Evolutionary conservation across 2,888 invertebrate species (phyloP).

Genomic region (Noctua fimbriata): DNA sequence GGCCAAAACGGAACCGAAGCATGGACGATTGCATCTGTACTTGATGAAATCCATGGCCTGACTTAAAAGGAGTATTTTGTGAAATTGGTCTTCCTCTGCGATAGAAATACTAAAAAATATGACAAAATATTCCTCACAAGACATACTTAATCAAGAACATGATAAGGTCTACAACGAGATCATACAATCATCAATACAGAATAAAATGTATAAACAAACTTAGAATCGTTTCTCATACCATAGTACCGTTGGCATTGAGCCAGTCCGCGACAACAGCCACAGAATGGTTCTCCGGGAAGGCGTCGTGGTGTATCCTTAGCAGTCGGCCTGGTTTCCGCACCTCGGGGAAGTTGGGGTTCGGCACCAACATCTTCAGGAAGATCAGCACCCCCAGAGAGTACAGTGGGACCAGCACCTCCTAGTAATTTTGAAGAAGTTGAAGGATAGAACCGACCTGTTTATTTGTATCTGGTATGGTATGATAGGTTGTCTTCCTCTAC

Average conservation of each 20-base stretch:
- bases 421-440: slow-evolving; percentile 61
- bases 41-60: neutral
- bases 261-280: slow-evolving; percentile 92
- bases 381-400: slow-evolving; percentile 94
- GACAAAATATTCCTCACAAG: neutral
- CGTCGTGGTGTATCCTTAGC: slow-evolving; percentile 90
- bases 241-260: slow-evolving; percentile 87
- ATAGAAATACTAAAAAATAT: neutral
- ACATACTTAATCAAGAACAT: no score
- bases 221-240: slow-evolving; percentile 71
- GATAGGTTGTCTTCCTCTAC: no score
- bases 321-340: slow-evolving; percentile 91
- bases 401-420: slow-evolving; percentile 95
- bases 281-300: slow-evolving; percentile 89
- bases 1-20: neutral
- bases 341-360: slow-evolving; percentile 94
- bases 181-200: no score
- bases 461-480: no score
- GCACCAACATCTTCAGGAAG: slow-evolving; percentile 93
- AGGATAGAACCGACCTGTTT: neutral
- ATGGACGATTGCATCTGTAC: neutral
- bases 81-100: neutral
- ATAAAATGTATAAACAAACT: neutral
- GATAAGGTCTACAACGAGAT: neutral
- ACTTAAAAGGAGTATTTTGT: neutral